Conservation (phyloP, 2,113 vertebrate genomes). For the Gasterosteus aculeatus region DNA sequence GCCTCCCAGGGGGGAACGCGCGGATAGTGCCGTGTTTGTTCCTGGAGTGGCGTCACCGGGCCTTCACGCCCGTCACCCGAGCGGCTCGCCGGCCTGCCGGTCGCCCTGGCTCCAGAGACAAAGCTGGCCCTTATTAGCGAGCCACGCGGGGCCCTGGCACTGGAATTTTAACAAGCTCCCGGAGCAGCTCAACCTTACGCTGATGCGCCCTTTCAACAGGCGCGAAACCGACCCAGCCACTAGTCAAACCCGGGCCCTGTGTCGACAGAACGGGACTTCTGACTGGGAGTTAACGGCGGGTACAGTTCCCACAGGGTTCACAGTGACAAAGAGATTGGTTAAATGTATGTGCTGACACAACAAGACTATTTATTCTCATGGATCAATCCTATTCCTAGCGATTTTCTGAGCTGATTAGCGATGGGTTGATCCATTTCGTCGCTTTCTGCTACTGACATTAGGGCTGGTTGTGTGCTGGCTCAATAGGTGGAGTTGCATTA, state of each 20-base stretch:
- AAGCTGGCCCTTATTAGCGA: constrained; percentile 72
- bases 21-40: constrained; percentile 67
- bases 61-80: constrained; percentile 71
- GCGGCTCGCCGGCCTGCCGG: constrained; percentile 55
- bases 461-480: constrained; percentile 28
- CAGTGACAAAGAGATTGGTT: constrained; percentile 4
- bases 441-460: constrained; percentile 28
- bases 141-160: constrained; percentile 66
- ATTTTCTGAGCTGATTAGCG: constrained; percentile 54
- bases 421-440: constrained; percentile 50
- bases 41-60: constrained; percentile 65
- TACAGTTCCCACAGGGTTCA: constrained; percentile 16
- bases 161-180: constrained; percentile 79
- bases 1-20: constrained; percentile 44
- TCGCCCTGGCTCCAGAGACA: constrained; percentile 65
- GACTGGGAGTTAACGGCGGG: constrained; percentile 27
- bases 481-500: neutral
- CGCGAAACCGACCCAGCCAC: constrained; percentile 45
- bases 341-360: constrained; percentile 21
- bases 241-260: constrained; percentile 37
- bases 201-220: constrained; percentile 60
- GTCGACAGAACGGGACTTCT: constrained; percentile 43
- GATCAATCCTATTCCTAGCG: constrained; percentile 38
- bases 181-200: constrained; percentile 66
- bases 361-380: constrained; percentile 30